Percentiles rank a stretch among this genome's conserved stretches.
phyloP scores from a whole-genome alignment of 2,113 vertebrate genomes.

The Monopterus albus region DNA sequence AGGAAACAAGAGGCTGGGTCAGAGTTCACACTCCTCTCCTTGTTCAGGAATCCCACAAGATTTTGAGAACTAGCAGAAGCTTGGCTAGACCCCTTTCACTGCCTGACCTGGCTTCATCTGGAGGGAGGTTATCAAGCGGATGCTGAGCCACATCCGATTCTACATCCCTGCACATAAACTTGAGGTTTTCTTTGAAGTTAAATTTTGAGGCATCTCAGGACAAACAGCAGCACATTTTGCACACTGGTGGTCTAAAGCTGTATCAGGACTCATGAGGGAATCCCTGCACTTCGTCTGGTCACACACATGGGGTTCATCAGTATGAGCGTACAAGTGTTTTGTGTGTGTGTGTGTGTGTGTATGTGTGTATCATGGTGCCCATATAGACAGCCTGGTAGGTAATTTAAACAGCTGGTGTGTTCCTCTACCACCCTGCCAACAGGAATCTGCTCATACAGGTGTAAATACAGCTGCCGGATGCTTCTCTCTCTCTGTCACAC shows the following conservation, averaged over 20 bases:
- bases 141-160: constrained; percentile 58
- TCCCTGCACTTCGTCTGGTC: constrained; percentile 7
- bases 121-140: constrained; percentile 64
- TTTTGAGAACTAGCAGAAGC: constrained; percentile 63
- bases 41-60: constrained; percentile 24
- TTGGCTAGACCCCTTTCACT: constrained; percentile 50
- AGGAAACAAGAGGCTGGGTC: constrained; percentile 48
- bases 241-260: constrained; percentile 26
- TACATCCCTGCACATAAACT: constrained; percentile 39
- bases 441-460: constrained; percentile 91
- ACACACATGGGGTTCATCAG: constrained; percentile 19
- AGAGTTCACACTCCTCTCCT: constrained; percentile 30
- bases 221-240: constrained; percentile 36
- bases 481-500: constrained; percentile 1
- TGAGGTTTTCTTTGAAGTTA: constrained; percentile 42
- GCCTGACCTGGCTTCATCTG: constrained; percentile 50
- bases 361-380: too few relatives aligned
- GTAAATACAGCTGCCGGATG: constrained; percentile 91
- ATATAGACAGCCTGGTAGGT: constrained; percentile 48
- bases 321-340: background rate
- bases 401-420: constrained; percentile 87
- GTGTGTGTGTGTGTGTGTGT: constrained; percentile 27
- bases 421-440: constrained; percentile 84
- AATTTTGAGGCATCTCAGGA: constrained; percentile 11
- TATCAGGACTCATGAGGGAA: background rate